Conservation (phyloP, 2,888 invertebrate genomes). For the Heteromyza rotundicornis region DNA sequence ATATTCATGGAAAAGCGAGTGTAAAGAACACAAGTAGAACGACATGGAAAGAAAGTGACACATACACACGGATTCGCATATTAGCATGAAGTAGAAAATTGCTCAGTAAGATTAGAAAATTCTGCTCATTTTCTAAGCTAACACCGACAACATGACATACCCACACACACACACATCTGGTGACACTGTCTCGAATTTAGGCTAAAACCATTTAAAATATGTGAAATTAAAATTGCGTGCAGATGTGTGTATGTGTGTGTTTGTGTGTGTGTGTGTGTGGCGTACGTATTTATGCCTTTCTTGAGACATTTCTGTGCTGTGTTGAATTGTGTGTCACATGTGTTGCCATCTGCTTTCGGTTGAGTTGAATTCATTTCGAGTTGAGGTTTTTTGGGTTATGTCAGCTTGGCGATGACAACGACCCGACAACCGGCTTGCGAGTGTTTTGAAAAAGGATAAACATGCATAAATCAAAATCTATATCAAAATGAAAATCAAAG, state of each 20-base stretch:
- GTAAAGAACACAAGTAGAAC: no score
- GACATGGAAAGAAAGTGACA: not conserved
- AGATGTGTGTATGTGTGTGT: no score
- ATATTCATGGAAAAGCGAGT: conserved; percentile 50
- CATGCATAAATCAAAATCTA: conserved; percentile 46
- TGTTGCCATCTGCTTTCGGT: not conserved
- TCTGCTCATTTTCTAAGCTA: no score
- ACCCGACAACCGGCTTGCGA: not conserved
- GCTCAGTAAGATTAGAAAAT: no score
- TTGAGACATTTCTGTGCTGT: no score
- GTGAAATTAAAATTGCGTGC: conserved; percentile 16
- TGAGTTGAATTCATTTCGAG: not conserved
- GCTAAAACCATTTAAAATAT: conserved; percentile 7
- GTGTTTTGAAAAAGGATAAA: conserved; percentile 20
- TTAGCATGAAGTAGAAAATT: no score
- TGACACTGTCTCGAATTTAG: conserved; percentile 4
- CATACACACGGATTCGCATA: no score
- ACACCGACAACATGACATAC: no score
- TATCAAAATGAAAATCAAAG: conserved; percentile 47
- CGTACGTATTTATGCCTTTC: no score
- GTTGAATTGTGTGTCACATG: no score
- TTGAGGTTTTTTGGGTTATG: conserved; percentile 14
- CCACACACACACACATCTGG: conserved; percentile 1
- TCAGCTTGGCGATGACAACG: no score
- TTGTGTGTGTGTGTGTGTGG: no score